phyloP scores from a whole-genome alignment of 2,797 vertebrate species.

The Okamejei kenojei region DNA sequence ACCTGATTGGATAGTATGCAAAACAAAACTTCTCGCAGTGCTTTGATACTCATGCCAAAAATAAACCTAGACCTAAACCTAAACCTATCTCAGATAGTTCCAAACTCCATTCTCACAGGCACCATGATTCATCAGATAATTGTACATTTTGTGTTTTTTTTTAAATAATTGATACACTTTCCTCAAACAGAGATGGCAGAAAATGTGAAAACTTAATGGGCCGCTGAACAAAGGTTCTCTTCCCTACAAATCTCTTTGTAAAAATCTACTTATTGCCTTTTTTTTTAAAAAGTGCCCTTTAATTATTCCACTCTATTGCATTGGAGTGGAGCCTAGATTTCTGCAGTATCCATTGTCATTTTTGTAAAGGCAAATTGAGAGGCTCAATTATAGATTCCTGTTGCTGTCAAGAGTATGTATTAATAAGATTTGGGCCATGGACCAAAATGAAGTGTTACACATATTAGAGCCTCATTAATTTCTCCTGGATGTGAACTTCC shows the following conservation, averaged over 20 bases:
- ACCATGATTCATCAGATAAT: not conserved
- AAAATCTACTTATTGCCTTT: not conserved
- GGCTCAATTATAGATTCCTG: not conserved
- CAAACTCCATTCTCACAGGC: not conserved
- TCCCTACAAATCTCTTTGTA: not conserved
- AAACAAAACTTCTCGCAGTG: no score
- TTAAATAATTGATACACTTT: not conserved
- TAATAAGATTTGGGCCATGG: not conserved
- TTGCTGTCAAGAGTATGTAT: not conserved
- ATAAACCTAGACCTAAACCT: no score
- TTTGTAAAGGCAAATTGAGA: not conserved
- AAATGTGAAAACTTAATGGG: not conserved
- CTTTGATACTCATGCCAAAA: no score
- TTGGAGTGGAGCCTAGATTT: constrained; percentile 18
- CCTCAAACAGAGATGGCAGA: not conserved
- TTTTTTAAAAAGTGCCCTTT: not conserved
- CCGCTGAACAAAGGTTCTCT: not conserved
- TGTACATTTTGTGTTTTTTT: not conserved
- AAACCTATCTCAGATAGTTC: not conserved
- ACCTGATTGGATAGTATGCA: no score
- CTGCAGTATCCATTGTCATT: not conserved
- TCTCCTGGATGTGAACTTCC: not conserved
- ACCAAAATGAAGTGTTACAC: not conserved
- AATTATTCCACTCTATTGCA: not conserved
- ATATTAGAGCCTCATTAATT: not conserved